These are phyloP conservation scores for Anguilla japonica DNA, from an alignment of 2,113 vertebrate species.

Conservation along the genomic window DNA sequence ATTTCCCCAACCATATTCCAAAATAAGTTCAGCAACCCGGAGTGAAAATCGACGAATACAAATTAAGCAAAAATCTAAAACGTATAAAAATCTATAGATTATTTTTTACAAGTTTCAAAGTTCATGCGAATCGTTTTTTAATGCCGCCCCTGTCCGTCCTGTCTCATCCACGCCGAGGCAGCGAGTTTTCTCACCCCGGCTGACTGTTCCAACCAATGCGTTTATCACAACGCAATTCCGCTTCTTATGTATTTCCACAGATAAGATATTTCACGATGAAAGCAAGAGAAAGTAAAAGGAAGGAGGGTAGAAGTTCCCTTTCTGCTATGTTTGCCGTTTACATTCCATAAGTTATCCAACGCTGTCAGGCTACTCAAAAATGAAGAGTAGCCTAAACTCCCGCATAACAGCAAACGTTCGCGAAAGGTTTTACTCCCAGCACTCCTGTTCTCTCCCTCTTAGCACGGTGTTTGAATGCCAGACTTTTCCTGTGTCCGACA, in stretches of 20 bases:
- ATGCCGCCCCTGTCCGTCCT: neutral
- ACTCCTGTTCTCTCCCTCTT: neutral
- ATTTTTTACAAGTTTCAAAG: neutral
- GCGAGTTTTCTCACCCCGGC: neutral
- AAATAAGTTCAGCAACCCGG: conserved; percentile 15
- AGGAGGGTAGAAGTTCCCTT: neutral
- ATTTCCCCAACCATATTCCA: conserved; percentile 95
- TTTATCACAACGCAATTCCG: neutral
- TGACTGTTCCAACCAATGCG: neutral
- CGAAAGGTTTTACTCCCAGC: neutral
- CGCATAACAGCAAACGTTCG: neutral
- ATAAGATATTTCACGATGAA: neutral
- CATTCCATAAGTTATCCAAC: neutral
- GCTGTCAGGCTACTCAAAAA: neutral
- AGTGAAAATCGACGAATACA: neutral
- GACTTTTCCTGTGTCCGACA: neutral
- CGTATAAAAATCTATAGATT: neutral
- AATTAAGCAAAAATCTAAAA: neutral
- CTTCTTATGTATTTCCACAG: neutral
- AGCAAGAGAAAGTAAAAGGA: neutral
- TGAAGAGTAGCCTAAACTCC: neutral
- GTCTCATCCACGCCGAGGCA: neutral
- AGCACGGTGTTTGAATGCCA: neutral
- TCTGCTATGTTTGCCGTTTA: neutral
- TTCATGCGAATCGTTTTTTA: neutral